Base-by-base conservation (phyloP, 2,113 vertebrate species). In the Formicarius rufipectus region DNA sequence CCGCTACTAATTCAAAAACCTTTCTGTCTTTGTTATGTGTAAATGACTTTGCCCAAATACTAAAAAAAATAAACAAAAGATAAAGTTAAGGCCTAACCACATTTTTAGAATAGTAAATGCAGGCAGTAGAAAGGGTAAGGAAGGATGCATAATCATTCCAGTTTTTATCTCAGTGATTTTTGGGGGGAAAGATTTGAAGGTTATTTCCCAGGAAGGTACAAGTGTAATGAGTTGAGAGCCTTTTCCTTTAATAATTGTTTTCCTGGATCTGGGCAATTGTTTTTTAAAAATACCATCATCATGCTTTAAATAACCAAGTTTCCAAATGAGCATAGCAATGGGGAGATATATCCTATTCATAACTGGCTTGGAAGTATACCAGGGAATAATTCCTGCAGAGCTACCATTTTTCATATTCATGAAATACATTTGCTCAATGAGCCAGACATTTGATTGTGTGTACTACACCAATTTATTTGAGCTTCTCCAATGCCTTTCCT, bases 131-230 rank as follows among this genome's bases (percentile, higher is more conserved):
- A 37, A 4, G 6, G 7, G 3, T 23, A 63, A 79, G 47, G 16
- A 81, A 87, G 56, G 15, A 87, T 64, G 22, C 9, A 60, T 37
- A 69, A 39, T 5, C 4, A 19, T 56, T 59, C 59, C 27, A 59
- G 13, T 39, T 80, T 47, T 64, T 81, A 13, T 19, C 73, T 53
- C 6, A 50, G 22, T 7, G 14, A 7, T 47, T 9, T 74, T 62
- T 14, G 1, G 3, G 4, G 4, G 12, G 2, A 23, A 53, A 9
- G 9, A 15, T 60, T 25, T 82, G 49, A 75, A 82, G 16, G 53
- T 49, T 28, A 6, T 94, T 97, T 97, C 85, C 91, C 40, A 78
- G 68, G 85, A 79, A 93, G 56, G 72, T 89, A 68, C 16, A 83
- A 89, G 58, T 60, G 72, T 94, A 59, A 69, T 66, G 80, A 84